Evolutionary conservation across 1,140 invertebrate genomes (phyloP), one percentile per base, ranked within the genome.

Genomic region (Pachypeltis micranthus): DNA sequence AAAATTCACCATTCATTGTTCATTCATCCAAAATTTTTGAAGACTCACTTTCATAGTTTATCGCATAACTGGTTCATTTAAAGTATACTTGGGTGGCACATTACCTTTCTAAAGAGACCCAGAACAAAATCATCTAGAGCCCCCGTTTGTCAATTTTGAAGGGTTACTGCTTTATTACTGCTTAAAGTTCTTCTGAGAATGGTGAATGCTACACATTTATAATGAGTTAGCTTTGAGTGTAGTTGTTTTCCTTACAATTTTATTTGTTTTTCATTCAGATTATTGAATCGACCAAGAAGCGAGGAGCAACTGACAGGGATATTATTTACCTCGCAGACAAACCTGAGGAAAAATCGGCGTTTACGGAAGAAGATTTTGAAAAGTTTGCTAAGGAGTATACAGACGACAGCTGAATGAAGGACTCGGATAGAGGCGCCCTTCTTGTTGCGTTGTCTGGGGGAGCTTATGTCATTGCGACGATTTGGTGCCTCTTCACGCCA

Each of bases 401-500:
- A 51, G 71, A 73, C 26, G 68, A 68, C 61, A 63, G 63, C 28
- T 69, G 62, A 57, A 68, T 67, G 65, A 68, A 68, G 65, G 67
- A 68, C 26, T 10, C 16, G 2, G 62, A 55, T 3, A 28, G 61
- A n/a, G 85, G 84, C 39, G 81, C 81, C 73, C 62, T 78, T 34
- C 74, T 83, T 67, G 72, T 86, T 62, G 74, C 81, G 64, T 65
- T 76, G 23, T 79, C 79, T 12, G 70, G 78, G 1, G 67, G 76
- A 23, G 66, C 81, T 39, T 85, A 85, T 69, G 44, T 80, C 1
- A 78, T 86, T 65, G 81, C 85, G 62, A 79, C 83, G 25, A 71
- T 86, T 62, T 88, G 84, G 84, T 72, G 86, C 19, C 80, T 85
- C 44, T 79, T 81, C 27, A 76, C 83, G 60, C 85, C 85, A 1